Percentiles rank a stretch among this genome's conserved stretches.
Conservation (phyloP, 1,140 invertebrate species). For the Drosophila orena region DNA sequence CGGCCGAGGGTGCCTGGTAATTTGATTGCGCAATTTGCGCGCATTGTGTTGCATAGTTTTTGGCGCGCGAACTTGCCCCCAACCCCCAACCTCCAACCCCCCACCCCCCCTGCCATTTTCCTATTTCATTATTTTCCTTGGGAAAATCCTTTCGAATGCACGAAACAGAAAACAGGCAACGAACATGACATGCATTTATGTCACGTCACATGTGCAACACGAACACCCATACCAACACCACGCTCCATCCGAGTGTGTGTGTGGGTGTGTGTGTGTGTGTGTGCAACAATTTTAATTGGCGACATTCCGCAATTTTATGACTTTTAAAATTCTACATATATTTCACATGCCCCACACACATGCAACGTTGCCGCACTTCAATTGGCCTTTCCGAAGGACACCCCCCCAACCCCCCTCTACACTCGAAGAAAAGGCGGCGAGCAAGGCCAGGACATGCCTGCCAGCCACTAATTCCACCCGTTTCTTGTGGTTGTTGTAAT, state of each 20-base stretch:
- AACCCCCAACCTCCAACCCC: too few species aligned
- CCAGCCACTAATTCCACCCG: slow-evolving; percentile 28
- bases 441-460: slow-evolving; percentile 56
- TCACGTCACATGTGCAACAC: slow-evolving; percentile 83
- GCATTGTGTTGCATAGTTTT: slow-evolving; percentile 84
- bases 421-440: slow-evolving; percentile 16
- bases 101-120: neutral
- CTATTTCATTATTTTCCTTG: neutral
- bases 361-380: slow-evolving; percentile 81
- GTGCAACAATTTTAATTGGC: slow-evolving; percentile 83
- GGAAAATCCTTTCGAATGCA: slow-evolving; percentile 35
- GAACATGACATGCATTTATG: slow-evolving; percentile 85
- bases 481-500: slow-evolving; percentile 73
- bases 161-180: slow-evolving; percentile 76
- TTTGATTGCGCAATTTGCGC: slow-evolving; percentile 82
- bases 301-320: slow-evolving; percentile 83
- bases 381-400: slow-evolving; percentile 79
- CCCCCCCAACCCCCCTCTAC: neutral
- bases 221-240: slow-evolving; percentile 46
- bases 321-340: slow-evolving; percentile 82
- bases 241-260: neutral
- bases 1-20: slow-evolving; percentile 48
- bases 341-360: slow-evolving; percentile 59
- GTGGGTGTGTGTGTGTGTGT: slow-evolving; percentile 13
- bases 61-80: slow-evolving; percentile 65